Evolutionary conservation across 2,888 invertebrate species (phyloP).

Genomic region (Galeruca laticollis): DNA sequence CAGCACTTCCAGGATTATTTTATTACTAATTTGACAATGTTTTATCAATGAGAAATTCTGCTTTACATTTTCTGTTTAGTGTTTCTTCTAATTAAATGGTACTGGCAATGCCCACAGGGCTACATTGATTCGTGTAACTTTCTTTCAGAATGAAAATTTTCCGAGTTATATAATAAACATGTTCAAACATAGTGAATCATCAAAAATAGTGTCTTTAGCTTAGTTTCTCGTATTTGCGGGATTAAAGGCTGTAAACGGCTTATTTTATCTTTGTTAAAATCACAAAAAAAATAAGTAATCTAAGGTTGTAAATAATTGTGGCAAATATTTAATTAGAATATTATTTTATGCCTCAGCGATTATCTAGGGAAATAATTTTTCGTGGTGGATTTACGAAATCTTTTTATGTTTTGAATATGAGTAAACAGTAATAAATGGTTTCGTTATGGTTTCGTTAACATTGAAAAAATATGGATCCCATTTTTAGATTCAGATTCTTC

Average conservation of each 20-base stretch:
- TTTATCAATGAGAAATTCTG: no score
- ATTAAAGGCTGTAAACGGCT: slow-evolving; percentile 2
- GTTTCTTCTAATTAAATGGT: no score
- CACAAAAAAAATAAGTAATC: neutral
- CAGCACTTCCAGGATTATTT: no score
- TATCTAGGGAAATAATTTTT: slow-evolving; percentile 8
- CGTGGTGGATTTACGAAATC: slow-evolving; percentile 5
- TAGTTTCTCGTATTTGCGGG: neutral
- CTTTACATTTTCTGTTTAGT: no score
- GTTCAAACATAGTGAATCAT: neutral
- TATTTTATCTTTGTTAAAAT: slow-evolving; percentile 12
- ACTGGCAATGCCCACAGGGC: no score
- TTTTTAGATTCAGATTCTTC: neutral
- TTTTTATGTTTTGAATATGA: neutral
- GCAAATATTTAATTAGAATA: slow-evolving; percentile 10
- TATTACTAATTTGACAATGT: no score
- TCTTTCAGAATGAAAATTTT: neutral
- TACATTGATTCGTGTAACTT: neutral
- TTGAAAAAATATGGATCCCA: neutral
- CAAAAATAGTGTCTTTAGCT: neutral
- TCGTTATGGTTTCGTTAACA: slow-evolving; percentile 2
- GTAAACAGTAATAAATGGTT: slow-evolving; percentile 1
- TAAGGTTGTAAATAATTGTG: neutral
- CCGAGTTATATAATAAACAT: neutral
- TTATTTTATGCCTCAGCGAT: neutral